Base-by-base conservation (phyloP, 2,888 invertebrate genomes). In the Neuroscelio doddi region DNA sequence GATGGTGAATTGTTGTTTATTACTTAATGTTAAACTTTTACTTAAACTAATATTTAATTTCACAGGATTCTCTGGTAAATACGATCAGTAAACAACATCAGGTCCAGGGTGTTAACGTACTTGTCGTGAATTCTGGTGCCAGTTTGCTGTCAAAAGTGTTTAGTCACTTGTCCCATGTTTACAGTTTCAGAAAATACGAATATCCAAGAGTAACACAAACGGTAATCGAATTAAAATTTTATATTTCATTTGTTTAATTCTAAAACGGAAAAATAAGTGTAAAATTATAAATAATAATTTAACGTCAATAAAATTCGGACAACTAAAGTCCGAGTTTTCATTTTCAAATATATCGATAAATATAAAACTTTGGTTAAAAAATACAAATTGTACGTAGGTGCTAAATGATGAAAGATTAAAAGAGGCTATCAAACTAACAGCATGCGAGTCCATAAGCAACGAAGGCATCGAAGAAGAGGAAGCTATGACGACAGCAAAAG, bases 391-490 rank as follows among this genome's bases (percentile, higher is more conserved):
- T n/a, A n/a, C n/a, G 0, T 77, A 90, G 89, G 90, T 92, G 30
- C 85, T 94, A 68, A 89, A 89, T 65, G 94, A 95, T 82, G 90
- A 91, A 26, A 86, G 89, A 42, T 86, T 94, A 26, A 88, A 90
- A 67, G 87, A 88, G 55, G 93, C 93, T 0, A 89, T 96, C 53
- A 90, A 92, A 68, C 88, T 91, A 69, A 88, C 91, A 0, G 90
- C 93, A 0, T 85, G 87, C 38, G 88, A 90, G 55, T 86, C 89
- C 38, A 71, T 89, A 10, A 76, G 71, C 7, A 81, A 81, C 27
- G 86, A 86, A 9, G 85, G 86, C n/a, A 83, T 86, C 1, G 81
- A 88, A 73, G 87, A 89, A 77, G 83, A 86, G 5, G 82, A 86
- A 21, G 86, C 91, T 4, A 77, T 91, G 51, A 85, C 85, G 53